Conservation (phyloP, 2,113 vertebrate genomes). For the Dicrurus megarhynchus region DNA sequence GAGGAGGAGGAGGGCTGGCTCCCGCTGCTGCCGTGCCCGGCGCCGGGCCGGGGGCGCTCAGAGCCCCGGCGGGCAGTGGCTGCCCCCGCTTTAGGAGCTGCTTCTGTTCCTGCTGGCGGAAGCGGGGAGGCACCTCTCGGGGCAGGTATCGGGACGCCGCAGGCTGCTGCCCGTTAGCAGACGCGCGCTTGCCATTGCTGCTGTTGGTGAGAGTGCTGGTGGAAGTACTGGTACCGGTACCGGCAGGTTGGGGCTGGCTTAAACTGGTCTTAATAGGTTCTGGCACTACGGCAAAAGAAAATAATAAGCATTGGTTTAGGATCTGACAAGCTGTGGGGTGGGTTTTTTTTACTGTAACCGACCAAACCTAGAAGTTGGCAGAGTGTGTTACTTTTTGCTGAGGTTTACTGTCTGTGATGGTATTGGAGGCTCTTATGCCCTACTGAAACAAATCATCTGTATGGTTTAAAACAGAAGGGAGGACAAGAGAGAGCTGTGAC, state of each 20-base stretch:
- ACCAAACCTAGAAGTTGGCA: neutral
- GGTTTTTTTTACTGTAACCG: too few relatives aligned
- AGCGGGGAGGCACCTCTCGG: slow-evolving; percentile 95
- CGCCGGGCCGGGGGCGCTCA: slow-evolving; percentile 72
- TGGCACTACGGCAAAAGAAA: slow-evolving; percentile 80
- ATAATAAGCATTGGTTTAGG: neutral
- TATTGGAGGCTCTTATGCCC: neutral
- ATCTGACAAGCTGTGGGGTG: too few relatives aligned
- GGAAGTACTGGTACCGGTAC: slow-evolving; percentile 84
- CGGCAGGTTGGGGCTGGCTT: slow-evolving; percentile 88
- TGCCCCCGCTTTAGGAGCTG: slow-evolving; percentile 97
- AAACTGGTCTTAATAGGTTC: slow-evolving; percentile 91
- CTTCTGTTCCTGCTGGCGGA: slow-evolving; percentile 98
- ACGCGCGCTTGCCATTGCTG: slow-evolving; percentile 91
- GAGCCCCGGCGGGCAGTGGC: slow-evolving; percentile 85
- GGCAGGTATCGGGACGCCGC: slow-evolving; percentile 90
- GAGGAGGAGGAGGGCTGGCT: slow-evolving; percentile 72
- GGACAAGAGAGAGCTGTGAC: neutral
- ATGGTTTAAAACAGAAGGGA: neutral
- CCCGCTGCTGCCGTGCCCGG: slow-evolving; percentile 74
- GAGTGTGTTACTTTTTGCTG: neutral
- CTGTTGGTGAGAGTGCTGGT: slow-evolving; percentile 83
- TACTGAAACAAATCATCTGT: neutral
- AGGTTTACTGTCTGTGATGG: neutral
- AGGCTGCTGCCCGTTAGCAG: slow-evolving; percentile 81